Conservation (phyloP, 2,113 vertebrate species). For the Tringa solitaria region DNA sequence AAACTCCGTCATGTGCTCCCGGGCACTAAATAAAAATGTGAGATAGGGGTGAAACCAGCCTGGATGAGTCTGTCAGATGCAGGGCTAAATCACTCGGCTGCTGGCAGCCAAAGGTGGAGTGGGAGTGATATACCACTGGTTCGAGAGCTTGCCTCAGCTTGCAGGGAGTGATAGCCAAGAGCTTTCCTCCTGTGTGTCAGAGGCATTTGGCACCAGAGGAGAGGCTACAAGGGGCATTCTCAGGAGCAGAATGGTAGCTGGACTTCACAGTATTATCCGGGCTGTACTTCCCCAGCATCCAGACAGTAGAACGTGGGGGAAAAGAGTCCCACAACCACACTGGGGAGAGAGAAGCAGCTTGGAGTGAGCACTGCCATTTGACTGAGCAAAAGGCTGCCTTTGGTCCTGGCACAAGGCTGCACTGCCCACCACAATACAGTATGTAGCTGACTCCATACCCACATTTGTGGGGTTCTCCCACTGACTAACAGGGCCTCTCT, state of each 20-base stretch:
- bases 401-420: no score
- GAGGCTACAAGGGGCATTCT: neutral
- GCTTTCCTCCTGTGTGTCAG: neutral
- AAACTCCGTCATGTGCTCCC: neutral
- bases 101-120: neutral
- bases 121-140: neutral
- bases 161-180: neutral
- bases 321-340: neutral
- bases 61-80: neutral
- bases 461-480: neutral
- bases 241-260: neutral
- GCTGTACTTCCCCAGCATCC: neutral
- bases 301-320: neutral
- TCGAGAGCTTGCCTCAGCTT: neutral
- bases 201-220: neutral
- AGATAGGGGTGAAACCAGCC: neutral
- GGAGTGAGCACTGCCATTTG: neutral
- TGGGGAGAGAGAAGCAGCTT: neutral
- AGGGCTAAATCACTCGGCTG: neutral
- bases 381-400: neutral
- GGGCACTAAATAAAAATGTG: neutral
- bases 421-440: accelerated
- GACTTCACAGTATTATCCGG: neutral
- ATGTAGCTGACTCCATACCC: neutral
- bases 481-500: neutral